phyloP scores from a whole-genome alignment of 2,797 vertebrate genomes.

The Iguana delicatissima region DNA sequence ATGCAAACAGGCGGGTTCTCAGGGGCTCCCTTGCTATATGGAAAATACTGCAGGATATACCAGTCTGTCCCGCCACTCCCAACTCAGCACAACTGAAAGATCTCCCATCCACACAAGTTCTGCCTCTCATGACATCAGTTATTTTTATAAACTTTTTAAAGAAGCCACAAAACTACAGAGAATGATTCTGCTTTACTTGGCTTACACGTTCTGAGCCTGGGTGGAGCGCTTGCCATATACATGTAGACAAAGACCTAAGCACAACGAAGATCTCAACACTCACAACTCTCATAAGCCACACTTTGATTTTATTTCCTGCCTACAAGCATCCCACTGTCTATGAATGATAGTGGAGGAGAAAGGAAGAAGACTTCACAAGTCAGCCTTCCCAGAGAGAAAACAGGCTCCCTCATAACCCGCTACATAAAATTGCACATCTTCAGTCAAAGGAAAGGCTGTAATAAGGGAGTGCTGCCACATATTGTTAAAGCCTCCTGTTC shows the following conservation, averaged over 20 bases:
- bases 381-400: fast-evolving
- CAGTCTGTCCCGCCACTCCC: neutral
- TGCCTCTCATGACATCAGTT: neutral
- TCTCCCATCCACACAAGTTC: neutral
- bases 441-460: neutral
- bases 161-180: neutral
- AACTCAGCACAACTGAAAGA: too few relatives aligned
- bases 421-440: neutral
- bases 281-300: neutral
- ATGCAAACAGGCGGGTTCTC: neutral
- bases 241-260: neutral
- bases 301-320: neutral
- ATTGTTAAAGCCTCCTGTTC: neutral
- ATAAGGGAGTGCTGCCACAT: neutral
- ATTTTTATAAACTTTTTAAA: neutral
- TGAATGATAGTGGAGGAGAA: neutral
- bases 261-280: neutral
- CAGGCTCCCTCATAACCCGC: fast-evolving
- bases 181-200: neutral
- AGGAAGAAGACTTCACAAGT: too few relatives aligned
- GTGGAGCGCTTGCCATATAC: neutral
- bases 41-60: neutral
- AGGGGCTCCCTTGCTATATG: neutral
- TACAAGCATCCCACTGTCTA: neutral
- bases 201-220: neutral